Evolutionary conservation across 2,888 invertebrate genomes (phyloP), one percentile per base, ranked within the genome.

Genomic region (Oscheius sp.): DNA sequence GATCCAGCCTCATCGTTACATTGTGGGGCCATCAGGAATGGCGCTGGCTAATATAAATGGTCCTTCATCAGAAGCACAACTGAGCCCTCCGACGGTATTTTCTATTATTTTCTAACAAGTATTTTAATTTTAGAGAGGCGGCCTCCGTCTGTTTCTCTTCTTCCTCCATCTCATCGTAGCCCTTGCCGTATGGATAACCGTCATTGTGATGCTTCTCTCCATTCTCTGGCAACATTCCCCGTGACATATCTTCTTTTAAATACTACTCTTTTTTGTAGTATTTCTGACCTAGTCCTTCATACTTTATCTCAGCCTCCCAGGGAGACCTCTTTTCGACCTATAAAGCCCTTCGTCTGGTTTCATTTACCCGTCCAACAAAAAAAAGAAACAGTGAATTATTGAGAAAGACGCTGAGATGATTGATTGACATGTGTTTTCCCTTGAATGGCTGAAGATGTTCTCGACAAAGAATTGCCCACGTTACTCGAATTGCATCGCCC

Each of bases 21-120:
- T 76, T 46, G 76, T 80, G n/a, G 82, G 82, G 5, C 79, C 81
- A 3, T 77, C 76, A 55, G 82, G 82, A 69, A 81, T 82, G 82
- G 78, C 82, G 1, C 59, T 82, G 25, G 74, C 81, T n/a, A 78
- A 76, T 23, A 13, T 82, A 64, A 77, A 81, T 59, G 79, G 79
- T 13, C 82, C 82, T 0, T 72, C 76, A 7, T 69, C 68, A 6
- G 79, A 82, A 55, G 73, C 74, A 2, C 79, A 76, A 3, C 46
- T 76, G 9, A 73, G 76, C 13, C 53, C 74, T 12, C 77, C 77
- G 21, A 78, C 77, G 61, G 82, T 82, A 23, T 35, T 49, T 25
- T 5, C 49, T 49, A 7, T 23, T 13, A 27, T 2, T 23, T 27
- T 16, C 49, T n/a, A n/a, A n/a, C n/a, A 12, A 21, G 3, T 9